Evolutionary conservation across 2,888 invertebrate species (phyloP), one percentile per base, ranked within the genome.

Genomic region (Synergus umbraculus): DNA sequence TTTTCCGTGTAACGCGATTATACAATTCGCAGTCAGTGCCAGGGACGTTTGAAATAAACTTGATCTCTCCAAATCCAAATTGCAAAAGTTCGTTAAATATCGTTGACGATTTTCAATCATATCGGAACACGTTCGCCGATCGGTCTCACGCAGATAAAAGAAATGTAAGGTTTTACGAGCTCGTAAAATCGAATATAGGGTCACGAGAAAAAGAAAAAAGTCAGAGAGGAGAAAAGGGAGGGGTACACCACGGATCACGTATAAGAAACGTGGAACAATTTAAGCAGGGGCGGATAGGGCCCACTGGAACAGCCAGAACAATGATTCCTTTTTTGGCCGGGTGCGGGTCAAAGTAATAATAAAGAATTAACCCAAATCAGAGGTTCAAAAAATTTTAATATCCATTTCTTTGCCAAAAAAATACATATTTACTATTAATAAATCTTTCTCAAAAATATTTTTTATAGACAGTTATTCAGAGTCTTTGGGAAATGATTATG

Each of bases 121-220:
- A 41, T 18, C 37, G 60, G 63, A 37, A 37, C 18, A 76, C 63
- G 22, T 63, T 46, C 60, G 43, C n/a, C 44, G 63, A 60, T 78
- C 83, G 86, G 85, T 85, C 86, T 83, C 87, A 83, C 86, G 88
- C 83, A 85, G 88, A 88, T 89, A 89, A 88, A 88, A 86, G 82
- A 86, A 88, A 86, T 85, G 86, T 84, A 77, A 67, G 78, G 78
- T 86, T 88, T 80, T 80, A 80, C 87, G 87, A 84, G 82, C 81
- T 87, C 87, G 86, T 87, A 87, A 87, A 87, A 85, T 41, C 78
- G 79, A 78, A 82, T 29, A 76, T 60, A 76, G 80, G 76, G 67
- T 79, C 78, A 80, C 78, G 79, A 69, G 66, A 73, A 60, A 60
- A 67, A 67, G 37, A 54, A 78, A 43, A 43, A 67, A 78, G 10